Evolutionary conservation across 1,140 invertebrate species (phyloP), one percentile per base, ranked within the genome.

Genomic region (Lepidotrigona ventralis): DNA sequence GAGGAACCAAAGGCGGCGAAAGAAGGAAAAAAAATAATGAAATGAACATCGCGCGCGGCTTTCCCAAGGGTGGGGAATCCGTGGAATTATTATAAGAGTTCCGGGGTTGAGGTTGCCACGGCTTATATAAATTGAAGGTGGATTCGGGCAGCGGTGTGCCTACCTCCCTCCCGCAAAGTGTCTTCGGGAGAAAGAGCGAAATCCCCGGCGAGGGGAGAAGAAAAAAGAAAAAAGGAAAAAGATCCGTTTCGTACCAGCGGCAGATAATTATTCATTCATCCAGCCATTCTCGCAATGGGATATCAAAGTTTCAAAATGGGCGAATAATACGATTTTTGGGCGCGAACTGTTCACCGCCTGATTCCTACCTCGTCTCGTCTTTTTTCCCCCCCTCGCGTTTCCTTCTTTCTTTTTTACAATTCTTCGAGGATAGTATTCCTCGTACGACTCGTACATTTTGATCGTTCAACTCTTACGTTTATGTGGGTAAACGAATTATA

Each of bases 81-180:
- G 89, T 89, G 90, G 91, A 93, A 94, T 94, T 94, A 93, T 94
- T 93, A 94, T 94, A 93, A 92, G 92, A 93, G 90, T 77, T 72
- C 60, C 77, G 74, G 75, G 58, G 88, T 88, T 89, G 87, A 81
- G 88, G 86, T 83, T 91, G 88, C 88, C 85, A 88, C 85, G 83
- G 90, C 88, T 92, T 90, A 91, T 91, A 93, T 92, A 93, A 93
- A 93, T 92, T 91, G 90, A 90, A 86, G 90, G 87, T 80, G 80
- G 79, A 63, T 63, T 86, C 63, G 53, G 33, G 21, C 19, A 3
- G 53, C 14, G 73, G 77, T 64, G 76, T 29, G 21, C n/a, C 53
- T 46, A 11, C 29, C 29, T 64, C 63, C n/a, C 33, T 51, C 3
- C 19, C n/a, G 39, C 39, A 29, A 70, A 77, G 63, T 77, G 51